Evolutionary conservation across 2,888 invertebrate genomes (phyloP), one percentile per base, ranked within the genome.

Genomic region (Drosophila paranaensis): DNA sequence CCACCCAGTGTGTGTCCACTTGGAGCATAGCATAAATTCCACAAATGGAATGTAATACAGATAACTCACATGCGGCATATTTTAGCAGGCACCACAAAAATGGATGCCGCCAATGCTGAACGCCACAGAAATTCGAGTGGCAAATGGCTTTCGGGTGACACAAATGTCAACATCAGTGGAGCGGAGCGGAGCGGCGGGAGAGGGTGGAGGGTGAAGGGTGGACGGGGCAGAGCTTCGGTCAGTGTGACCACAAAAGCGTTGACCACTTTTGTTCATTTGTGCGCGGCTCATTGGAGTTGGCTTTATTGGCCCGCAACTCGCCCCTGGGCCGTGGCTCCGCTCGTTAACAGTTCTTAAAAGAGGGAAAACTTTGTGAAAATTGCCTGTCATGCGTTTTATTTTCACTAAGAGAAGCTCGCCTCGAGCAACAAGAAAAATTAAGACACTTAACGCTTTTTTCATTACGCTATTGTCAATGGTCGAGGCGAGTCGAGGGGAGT

Each of bases 361-460:
- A 35, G 13, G 51, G 51, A 14, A 69, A 72, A 69, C 68, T 71
- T 83, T 69, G 81, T 62, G 88, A 82, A 83, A 87, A 83, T 83
- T 80, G 89, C 76, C 88, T 76, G 88, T 87, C 89, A 89, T 81
- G 88, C 70, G 85, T 74, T 89, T 76, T 74, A 74, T 71, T 77
- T 86, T 75, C 81, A 72, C 74, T 67, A 63, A 72, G 69, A 20
- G 20, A 42, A 56, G 54, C 25, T n/a, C 27, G 51, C 71, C 53
- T 8, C 45, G 27, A 58, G 68, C 69, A 60, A 64, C 54, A 71
- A 77, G 78, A 74, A 87, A 83, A 87, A 89, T 89, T 84, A 81
- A 87, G 88, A 84, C 85, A 89, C 78, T 84, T 87, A 84, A 89
- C 88, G 84, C 81, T 78, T 84, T 81, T 84, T 89, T 87, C 84